These are phyloP conservation scores for Drosophila kanekoi DNA, from an alignment of 2,888 invertebrate genomes.

Conservation along the genomic window DNA sequence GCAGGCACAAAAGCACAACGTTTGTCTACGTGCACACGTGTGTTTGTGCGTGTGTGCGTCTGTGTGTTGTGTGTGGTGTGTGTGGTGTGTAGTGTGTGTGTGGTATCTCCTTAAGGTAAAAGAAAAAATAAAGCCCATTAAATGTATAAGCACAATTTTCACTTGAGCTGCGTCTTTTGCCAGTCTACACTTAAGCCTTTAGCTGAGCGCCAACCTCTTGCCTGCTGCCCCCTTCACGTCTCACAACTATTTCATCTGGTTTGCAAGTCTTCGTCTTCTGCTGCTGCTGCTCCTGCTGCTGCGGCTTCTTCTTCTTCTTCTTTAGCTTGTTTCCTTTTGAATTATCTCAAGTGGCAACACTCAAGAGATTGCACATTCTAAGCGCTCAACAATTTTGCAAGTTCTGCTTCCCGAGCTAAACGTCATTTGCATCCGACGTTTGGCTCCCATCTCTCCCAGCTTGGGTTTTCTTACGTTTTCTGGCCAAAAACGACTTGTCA, in stretches of 20 bases:
- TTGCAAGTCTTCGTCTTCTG: no score
- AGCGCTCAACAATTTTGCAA: conserved; percentile 23
- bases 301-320: not conserved
- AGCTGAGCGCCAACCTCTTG: conserved; percentile 19
- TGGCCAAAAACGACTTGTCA: conserved; percentile 16
- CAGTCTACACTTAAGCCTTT: conserved; percentile 30
- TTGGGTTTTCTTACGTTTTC: not conserved
- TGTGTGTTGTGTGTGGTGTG: not conserved
- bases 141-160: conserved; percentile 64
- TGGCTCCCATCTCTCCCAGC: no score
- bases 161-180: conserved; percentile 56
- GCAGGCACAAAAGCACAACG: conserved; percentile 35
- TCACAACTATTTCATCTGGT: conserved; percentile 7
- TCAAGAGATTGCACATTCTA: conserved; percentile 56
- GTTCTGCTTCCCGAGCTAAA: conserved; percentile 39
- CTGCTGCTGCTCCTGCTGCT: not conserved
- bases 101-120: conserved; percentile 2
- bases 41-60: not conserved
- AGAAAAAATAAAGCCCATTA: conserved; percentile 33
- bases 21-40: not conserved
- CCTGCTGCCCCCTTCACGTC: not conserved
- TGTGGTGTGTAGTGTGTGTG: not conserved
- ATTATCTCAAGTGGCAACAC: conserved; percentile 28
- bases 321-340: conserved; percentile 5
- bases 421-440: conserved; percentile 49